Evolutionary conservation across 1,140 invertebrate genomes (phyloP), one percentile per base, ranked within the genome.

Genomic region (Drosophila paulistorum): DNA sequence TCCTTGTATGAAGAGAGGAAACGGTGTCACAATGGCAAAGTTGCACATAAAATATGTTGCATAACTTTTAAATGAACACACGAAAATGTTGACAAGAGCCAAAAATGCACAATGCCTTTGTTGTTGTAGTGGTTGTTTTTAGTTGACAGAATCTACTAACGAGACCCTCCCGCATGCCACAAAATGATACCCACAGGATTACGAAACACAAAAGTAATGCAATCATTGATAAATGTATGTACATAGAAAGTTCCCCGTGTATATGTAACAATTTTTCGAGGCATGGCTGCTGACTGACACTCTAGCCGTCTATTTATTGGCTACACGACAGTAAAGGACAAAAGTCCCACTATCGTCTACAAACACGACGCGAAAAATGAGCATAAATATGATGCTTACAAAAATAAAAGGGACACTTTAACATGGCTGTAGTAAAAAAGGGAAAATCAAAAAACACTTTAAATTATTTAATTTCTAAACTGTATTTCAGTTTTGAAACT

Each of bases 261-360:
- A 37, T 37, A 37, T 37, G 35, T 10, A 10, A 11, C 30, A 30
- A 10, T 37, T 37, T 61, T 51, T 68, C 39, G n/a, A 37, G 61
- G 63, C 62, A 39, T 42, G 66, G 61, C 54, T 59, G 48, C 7
- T 11, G 17, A 23, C 45, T 23, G 45, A 23, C 3, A 14, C 30
- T 17, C 26, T 71, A 74, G 78, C 71, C 70, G 62, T 89, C 79
- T 89, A 87, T 87, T 87, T 87, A 87, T 87, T 83, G 72, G 79
- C 69, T 66, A 35, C 67, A 58, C 74, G 82, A 74, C 79, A 82
- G 77, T 71, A 68, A 68, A 63, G 78, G 89, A 75, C 85, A 89
- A 89, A 89, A 89, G 84, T 90, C 84, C 77, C 80, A 66, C 84
- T 90, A 90, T 89, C 85, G 74, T 71, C 77, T 77, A 75, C 80